Base-by-base conservation (phyloP, 2,113 vertebrate genomes). In the Sus scrofa region DNA sequence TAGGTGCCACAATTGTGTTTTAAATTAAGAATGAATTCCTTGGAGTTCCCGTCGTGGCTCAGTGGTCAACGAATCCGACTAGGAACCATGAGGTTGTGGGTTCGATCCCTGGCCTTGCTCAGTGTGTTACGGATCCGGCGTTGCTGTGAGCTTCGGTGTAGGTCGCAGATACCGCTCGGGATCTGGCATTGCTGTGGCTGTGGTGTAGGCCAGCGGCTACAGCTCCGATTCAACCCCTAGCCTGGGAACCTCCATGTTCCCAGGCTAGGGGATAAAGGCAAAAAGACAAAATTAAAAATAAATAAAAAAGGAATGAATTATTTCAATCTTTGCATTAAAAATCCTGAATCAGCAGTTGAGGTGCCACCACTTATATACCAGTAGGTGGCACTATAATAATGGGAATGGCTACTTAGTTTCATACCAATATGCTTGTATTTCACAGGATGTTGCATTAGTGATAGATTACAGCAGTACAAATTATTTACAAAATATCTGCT, bases 341-440 rank as follows among this genome's bases (percentile, higher is more conserved):
- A 60, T 78, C 20, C 34, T 93, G 4, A 86, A 81, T 24, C 44
- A 34, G 37, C 27, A 37, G 0, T 34, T 56, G 37, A 75, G 18
- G 89, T 87, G 10, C 37, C 37, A 89, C 63, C 15, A n/a, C 6
- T 70, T 88, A 13, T 1, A 13, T 16, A 63, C 73, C 98, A 95
- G 96, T 91, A 98, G 98, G 94, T 97, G 98, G 98, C 97, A 96
- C 96, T 96, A 39, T 56, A 93, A 95, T 11, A 82, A 93, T 82
- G 91, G 92, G 58, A 96, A 96, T 44, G 2, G 20, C 50, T 87
- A 60, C 26, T 56, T 0, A 74, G 70, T 75, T 73, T 70, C 56
- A 90, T 56, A 81, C 20, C 30, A 68, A 85, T 54, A 74, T 75
- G 84, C 87, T 79, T 62, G 79, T 56, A 24, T 79, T 93, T 34